Conservation (phyloP, 2,888 invertebrate species). For the Pseudococcus longispinus region DNA sequence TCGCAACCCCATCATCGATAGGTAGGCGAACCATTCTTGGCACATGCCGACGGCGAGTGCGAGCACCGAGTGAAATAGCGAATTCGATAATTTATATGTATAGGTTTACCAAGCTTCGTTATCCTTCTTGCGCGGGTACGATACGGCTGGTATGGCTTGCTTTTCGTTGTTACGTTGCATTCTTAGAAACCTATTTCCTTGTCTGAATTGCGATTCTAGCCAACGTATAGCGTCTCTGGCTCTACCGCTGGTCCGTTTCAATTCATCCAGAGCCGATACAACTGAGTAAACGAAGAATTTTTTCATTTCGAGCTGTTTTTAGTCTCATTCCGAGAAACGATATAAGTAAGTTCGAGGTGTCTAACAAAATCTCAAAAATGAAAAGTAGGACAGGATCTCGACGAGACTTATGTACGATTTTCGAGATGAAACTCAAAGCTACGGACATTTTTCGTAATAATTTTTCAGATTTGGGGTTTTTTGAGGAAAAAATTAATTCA, state of each 20-base stretch:
- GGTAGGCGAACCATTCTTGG: too few species aligned
- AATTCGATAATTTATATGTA: not conserved
- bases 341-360: too few species aligned
- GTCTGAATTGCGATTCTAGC: slow-evolving; percentile 85
- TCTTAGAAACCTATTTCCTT: slow-evolving; percentile 85
- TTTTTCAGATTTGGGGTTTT: too few species aligned
- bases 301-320: not conserved
- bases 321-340: too few species aligned
- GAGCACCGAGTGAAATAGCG: not conserved
- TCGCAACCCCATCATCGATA: too few species aligned
- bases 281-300: slow-evolving; percentile 64
- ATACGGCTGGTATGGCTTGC: slow-evolving; percentile 74
- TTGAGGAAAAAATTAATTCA: too few species aligned
- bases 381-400: too few species aligned
- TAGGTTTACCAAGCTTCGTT: slow-evolving; percentile 69
- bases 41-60: too few species aligned
- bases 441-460: too few species aligned
- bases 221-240: slow-evolving; percentile 93
- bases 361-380: too few species aligned
- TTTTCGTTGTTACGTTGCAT: slow-evolving; percentile 86
- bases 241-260: slow-evolving; percentile 82
- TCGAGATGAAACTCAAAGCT: too few species aligned
- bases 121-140: slow-evolving; percentile 80
- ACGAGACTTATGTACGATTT: too few species aligned
- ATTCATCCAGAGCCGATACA: slow-evolving; percentile 83